These are phyloP conservation scores for Anhinga anhinga DNA, from an alignment of 2,113 vertebrate species.

Conservation along the genomic window DNA sequence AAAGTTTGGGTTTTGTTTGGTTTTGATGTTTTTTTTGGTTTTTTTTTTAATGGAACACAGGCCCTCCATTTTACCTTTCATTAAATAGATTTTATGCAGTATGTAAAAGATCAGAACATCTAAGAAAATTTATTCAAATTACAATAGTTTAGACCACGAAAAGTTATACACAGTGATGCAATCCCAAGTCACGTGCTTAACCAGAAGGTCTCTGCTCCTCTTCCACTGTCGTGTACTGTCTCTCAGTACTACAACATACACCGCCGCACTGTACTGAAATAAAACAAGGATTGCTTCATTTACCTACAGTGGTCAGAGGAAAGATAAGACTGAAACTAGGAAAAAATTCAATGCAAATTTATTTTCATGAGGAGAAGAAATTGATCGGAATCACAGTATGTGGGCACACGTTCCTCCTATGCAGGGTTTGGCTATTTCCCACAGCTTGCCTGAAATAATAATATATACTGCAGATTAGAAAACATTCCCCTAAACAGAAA, in stretches of 20 bases:
- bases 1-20: fast-evolving
- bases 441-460: neutral
- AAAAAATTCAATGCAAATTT: neutral
- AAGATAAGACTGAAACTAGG: neutral
- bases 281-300: neutral
- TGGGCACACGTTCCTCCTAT: neutral
- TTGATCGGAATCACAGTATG: fast-evolving
- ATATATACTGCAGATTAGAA: neutral
- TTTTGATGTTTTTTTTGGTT: no score
- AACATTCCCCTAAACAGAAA: neutral
- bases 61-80: neutral
- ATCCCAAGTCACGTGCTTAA: neutral
- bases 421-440: neutral
- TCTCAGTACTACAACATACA: neutral
- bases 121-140: neutral
- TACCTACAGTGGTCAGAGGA: neutral
- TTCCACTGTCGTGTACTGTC: neutral
- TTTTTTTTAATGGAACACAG: neutral
- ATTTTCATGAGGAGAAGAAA: neutral
- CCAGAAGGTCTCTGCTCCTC: neutral
- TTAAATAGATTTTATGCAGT: neutral
- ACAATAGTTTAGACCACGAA: fast-evolving
- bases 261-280: neutral
- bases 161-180: neutral
- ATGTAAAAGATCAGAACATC: neutral